Conservation (phyloP, 2,797 vertebrate genomes). For the Sebastes variabilis region DNA sequence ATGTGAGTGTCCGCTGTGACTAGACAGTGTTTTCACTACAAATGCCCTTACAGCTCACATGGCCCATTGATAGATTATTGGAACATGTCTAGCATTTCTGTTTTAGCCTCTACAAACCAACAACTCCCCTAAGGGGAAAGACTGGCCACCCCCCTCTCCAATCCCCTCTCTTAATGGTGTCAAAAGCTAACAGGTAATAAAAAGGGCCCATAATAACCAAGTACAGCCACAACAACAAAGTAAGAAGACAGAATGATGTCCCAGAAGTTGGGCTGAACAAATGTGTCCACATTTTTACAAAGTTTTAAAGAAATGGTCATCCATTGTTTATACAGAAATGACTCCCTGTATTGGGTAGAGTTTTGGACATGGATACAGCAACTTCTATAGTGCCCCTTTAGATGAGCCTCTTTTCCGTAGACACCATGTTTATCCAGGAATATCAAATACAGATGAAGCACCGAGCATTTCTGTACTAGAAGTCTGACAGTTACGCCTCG, state of each 20-base stretch:
- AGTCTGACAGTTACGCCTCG: neutral
- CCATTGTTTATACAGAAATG: neutral
- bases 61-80: slow-evolving; percentile 71
- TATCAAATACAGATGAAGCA: neutral
- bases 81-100: slow-evolving; percentile 64
- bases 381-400: neutral
- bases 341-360: neutral
- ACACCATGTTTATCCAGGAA: neutral
- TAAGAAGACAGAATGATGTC: neutral
- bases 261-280: neutral
- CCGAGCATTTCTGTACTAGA: neutral
- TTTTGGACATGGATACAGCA: neutral
- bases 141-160: slow-evolving; percentile 14
- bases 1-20: slow-evolving; percentile 48
- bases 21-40: slow-evolving; percentile 81
- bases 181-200: neutral
- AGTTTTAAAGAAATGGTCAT: neutral
- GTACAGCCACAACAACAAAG: neutral
- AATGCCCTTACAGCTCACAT: slow-evolving; percentile 66
- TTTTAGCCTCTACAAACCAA: slow-evolving; percentile 35
- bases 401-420: neutral
- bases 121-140: neutral
- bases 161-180: neutral
- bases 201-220: neutral
- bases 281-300: neutral